Conservation (phyloP, 2,113 vertebrate species). For the Hystrix brachyura region DNA sequence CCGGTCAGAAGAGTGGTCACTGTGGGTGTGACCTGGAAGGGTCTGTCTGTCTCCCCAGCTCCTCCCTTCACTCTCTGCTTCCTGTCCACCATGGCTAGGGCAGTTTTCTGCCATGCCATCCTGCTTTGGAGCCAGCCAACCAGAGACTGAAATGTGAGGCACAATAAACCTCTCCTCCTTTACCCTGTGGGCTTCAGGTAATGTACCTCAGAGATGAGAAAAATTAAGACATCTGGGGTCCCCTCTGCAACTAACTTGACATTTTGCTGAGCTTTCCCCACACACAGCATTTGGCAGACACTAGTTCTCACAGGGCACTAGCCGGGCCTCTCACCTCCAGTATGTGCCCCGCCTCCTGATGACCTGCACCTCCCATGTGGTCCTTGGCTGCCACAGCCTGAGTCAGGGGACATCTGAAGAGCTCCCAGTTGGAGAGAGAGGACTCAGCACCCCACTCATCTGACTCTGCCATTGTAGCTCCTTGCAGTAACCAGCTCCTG, state of each 20-base stretch:
- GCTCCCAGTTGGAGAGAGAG: not conserved
- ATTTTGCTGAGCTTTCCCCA: not conserved
- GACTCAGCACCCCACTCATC: not conserved
- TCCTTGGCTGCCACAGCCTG: not conserved
- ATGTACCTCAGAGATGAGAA: not conserved
- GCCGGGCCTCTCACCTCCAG: not conserved
- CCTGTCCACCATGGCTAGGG: not conserved
- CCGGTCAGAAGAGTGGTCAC: not conserved
- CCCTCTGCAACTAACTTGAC: too few relatives aligned
- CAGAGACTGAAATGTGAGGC: not conserved
- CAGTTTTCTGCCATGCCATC: not conserved
- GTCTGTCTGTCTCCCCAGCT: not conserved
- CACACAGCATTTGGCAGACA: not conserved
- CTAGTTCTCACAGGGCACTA: not conserved
- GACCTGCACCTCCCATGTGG: not conserved
- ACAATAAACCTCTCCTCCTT: not conserved
- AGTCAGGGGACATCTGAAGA: not conserved
- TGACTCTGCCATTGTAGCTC: not conserved
- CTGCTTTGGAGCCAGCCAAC: not conserved
- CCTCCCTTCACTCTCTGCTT: not conserved
- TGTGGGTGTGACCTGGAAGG: not conserved
- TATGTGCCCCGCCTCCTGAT: rapidly evolving
- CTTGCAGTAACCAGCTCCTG: too few relatives aligned
- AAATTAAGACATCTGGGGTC: not conserved
- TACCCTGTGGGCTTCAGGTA: not conserved